Percentiles rank a stretch among this genome's conserved stretches.
phyloP scores from a whole-genome alignment of 2,113 vertebrate genomes.

The Aspidoscelis tigris region DNA sequence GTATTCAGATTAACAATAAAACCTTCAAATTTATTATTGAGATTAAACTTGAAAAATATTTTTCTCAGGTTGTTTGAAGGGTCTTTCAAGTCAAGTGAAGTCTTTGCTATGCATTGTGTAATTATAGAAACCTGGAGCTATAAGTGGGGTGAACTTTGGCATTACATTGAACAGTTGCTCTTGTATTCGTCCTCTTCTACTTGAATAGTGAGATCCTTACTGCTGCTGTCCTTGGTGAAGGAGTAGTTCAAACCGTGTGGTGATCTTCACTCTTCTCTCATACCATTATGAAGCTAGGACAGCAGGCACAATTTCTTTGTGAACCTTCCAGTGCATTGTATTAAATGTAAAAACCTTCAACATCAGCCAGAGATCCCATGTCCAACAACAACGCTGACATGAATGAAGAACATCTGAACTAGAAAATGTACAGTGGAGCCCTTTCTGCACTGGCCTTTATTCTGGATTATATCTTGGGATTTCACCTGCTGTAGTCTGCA shows the following conservation, averaged over 20 bases:
- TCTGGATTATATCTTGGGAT: too few relatives aligned
- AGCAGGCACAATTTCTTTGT: too few relatives aligned
- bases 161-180: not conserved
- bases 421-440: too few relatives aligned
- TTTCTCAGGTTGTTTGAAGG: not conserved
- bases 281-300: not conserved
- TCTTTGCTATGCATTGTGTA: not conserved
- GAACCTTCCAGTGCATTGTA: too few relatives aligned
- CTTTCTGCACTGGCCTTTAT: too few relatives aligned
- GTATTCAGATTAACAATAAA: conserved; percentile 1
- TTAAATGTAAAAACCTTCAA: too few relatives aligned
- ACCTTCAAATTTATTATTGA: not conserved
- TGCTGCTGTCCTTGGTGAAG: not conserved
- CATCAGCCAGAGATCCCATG: too few relatives aligned
- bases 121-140: not conserved
- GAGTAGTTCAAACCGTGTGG: not conserved
- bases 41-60: not conserved
- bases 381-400: too few relatives aligned
- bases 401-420: too few relatives aligned
- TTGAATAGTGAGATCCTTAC: not conserved
- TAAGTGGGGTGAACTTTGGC: not conserved
- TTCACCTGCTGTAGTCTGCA: too few relatives aligned
- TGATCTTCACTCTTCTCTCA: not conserved
- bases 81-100: not conserved
- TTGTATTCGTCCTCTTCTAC: not conserved